Percentiles rank a stretch among this genome's conserved stretches.
phyloP scores from a whole-genome alignment of 2,797 vertebrate species.

The Spheniscus humboldti region DNA sequence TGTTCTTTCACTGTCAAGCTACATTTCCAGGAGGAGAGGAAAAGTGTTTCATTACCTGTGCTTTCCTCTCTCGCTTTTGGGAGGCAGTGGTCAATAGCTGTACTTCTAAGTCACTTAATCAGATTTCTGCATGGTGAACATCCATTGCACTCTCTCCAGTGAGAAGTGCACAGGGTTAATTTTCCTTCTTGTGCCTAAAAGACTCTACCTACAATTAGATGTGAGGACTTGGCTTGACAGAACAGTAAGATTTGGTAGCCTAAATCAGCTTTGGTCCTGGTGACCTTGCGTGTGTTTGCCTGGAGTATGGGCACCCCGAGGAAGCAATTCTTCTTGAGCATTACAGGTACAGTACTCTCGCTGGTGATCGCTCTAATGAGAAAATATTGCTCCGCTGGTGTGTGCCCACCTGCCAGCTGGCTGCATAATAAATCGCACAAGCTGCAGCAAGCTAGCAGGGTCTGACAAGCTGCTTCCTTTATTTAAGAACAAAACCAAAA shows the following conservation, averaged over 20 bases:
- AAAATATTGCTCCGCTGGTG: background rate
- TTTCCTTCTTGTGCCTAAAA: background rate
- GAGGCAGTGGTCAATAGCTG: background rate
- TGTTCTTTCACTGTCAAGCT: background rate
- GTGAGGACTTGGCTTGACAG: background rate
- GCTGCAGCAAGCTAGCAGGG: background rate
- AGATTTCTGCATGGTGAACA: accelerated
- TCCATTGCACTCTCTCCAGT: accelerated
- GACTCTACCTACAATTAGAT: background rate
- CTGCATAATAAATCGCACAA: background rate
- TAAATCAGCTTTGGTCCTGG: background rate
- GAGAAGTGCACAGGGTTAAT: background rate
- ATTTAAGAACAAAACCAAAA: background rate
- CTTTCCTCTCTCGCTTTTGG: background rate
- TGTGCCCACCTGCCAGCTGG: constrained; percentile 23
- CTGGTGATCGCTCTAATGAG: constrained; percentile 32
- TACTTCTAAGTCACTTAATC: background rate
- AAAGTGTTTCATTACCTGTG: background rate
- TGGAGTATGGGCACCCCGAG: accelerated
- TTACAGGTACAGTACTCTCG: accelerated
- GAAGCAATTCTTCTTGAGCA: background rate
- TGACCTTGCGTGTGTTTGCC: background rate
- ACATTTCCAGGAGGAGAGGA: background rate
- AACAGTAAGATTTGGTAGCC: background rate
- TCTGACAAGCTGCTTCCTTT: constrained; percentile 21